Evolutionary conservation across 1,140 invertebrate species (phyloP), one percentile per base, ranked within the genome.

Genomic region (Drosophila kohkoa): DNA sequence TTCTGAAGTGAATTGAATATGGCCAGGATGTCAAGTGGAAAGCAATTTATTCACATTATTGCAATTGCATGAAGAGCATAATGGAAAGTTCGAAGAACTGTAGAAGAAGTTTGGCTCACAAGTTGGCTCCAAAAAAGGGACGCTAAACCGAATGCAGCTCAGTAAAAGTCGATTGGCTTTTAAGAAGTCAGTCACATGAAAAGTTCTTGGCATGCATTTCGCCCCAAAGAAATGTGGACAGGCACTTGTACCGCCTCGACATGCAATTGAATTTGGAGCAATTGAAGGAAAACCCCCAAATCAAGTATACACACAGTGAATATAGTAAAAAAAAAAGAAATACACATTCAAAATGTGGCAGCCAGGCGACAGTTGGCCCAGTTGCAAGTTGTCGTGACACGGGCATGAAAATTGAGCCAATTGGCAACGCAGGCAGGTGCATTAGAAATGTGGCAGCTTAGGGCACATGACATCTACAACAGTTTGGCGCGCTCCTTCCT

Each of bases 211-310:
- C 69, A 82, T 82, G 75, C 63, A 68, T 79, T 75, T 58, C 58
- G 59, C 65, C 58, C 54, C 20, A 25, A 38, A 75, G 71, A 77
- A 85, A 78, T 85, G 81, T 74, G 81, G 60, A 70, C 65, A 60
- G 70, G 70, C 57, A 41, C 62, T 69, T 65, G 54, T 46, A 20
- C 60, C 54, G 49, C 49, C 70, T 60, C 72, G 38, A 58, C 77
- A 82, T 67, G 79, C 85, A 89, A 88, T 88, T 89, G 85, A 89
- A 88, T 89, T 87, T 78, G 70, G 77, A 78, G 68, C 86, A 79
- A 75, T 65, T 77, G 69, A 65, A 70, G 65, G 65, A 3, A 65
- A 66, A 73, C 41, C 48, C 67, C 57, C 60, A 69, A 88, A 83
- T 73, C 70, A 66, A 81, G 60, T 46, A 71, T 82, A 72, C 25